Conservation (phyloP, 2,888 invertebrate genomes). For the Pilophorus perplexus region DNA sequence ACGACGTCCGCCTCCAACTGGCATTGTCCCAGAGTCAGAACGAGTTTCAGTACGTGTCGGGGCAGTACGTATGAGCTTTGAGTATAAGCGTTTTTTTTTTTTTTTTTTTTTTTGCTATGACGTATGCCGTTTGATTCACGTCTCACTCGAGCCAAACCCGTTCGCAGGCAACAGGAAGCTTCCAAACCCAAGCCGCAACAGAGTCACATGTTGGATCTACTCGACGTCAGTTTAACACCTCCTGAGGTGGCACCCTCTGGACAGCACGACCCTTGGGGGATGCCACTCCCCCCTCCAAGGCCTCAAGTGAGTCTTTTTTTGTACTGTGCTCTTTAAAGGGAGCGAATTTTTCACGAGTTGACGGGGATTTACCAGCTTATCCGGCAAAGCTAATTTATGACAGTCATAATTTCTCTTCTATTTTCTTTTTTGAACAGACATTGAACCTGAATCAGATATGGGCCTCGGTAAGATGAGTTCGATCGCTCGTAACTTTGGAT, state of each 20-base stretch:
- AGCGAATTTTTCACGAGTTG: neutral
- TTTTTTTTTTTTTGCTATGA: neutral
- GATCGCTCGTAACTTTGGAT: neutral
- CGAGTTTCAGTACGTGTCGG: conserved; percentile 76
- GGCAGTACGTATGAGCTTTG: no score
- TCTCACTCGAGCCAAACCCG: neutral
- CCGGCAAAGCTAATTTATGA: no score
- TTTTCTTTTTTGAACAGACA: conserved; percentile 19
- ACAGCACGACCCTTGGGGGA: conserved; percentile 71
- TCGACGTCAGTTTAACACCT: conserved; percentile 72
- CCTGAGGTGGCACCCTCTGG: conserved; percentile 53
- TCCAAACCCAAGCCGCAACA: conserved; percentile 6
- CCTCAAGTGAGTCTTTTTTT: conserved; percentile 57
- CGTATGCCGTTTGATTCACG: neutral
- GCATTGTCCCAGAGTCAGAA: conserved; percentile 93
- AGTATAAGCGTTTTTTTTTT: no score
- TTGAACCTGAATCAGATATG: conserved; percentile 38
- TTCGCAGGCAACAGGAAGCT: conserved; percentile 19
- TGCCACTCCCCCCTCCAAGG: conserved; percentile 57
- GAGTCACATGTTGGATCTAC: conserved; percentile 76
- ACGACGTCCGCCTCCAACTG: conserved; percentile 93
- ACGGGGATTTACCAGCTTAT: no score
- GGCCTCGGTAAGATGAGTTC: conserved; percentile 21
- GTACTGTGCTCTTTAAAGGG: neutral
- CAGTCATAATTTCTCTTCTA: neutral